phyloP scores from a whole-genome alignment of 2,113 vertebrate species.

The Ictalurus punctatus region DNA sequence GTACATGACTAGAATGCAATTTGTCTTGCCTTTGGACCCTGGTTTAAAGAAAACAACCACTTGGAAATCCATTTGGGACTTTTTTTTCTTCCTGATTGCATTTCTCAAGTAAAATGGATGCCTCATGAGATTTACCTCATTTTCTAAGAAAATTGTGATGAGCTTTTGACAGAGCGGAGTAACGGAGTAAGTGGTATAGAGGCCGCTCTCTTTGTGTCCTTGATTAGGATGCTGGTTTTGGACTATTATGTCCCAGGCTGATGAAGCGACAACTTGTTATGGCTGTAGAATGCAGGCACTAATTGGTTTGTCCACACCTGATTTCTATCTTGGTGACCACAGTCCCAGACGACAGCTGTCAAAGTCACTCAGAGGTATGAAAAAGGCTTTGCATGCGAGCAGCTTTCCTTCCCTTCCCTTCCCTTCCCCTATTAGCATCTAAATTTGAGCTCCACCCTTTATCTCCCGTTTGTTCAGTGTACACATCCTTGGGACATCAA shows the following conservation, averaged over 20 bases:
- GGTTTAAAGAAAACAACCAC: constrained; percentile 18
- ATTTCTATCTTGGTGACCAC: constrained; percentile 22
- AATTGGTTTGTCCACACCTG: constrained; percentile 36
- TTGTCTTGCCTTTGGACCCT: constrained; percentile 1
- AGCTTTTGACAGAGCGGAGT: background rate
- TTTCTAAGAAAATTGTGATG: constrained; percentile 7
- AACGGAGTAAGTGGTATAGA: background rate
- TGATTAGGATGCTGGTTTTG: background rate
- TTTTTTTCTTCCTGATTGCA: background rate
- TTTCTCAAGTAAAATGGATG: constrained; percentile 13
- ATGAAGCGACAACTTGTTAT: constrained; percentile 31
- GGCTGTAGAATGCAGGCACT: constrained; percentile 9
- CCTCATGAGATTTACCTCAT: constrained; percentile 19
- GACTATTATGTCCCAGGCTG: constrained; percentile 2
- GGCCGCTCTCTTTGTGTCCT: background rate
- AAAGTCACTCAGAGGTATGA: background rate
- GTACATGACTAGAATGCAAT: background rate
- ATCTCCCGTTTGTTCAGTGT: background rate
- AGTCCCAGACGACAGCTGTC: constrained; percentile 5
- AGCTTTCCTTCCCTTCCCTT: background rate
- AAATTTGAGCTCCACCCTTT: background rate
- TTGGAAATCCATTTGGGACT: background rate
- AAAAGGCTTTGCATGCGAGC: background rate
- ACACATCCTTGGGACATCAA: background rate
- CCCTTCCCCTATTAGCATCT: background rate